Evolutionary conservation across 2,888 invertebrate genomes (phyloP).

Genomic region (Petrolisthes manimaculis): DNA sequence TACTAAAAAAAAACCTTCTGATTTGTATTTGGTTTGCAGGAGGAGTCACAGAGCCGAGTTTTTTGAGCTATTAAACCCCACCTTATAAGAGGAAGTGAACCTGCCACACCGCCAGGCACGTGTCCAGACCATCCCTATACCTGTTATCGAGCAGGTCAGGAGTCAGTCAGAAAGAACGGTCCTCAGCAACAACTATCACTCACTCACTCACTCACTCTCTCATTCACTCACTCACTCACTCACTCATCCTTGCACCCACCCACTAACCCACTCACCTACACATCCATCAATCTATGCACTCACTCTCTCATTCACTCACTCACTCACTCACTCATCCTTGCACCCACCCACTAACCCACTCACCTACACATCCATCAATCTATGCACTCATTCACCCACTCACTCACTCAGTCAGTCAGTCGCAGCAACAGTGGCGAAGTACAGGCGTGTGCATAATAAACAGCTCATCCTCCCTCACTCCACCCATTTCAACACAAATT

Average conservation of each 20-base stretch:
- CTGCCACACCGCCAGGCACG: too few relatives aligned
- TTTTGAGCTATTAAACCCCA: too few relatives aligned
- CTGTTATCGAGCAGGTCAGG: too few relatives aligned
- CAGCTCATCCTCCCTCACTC: not conserved
- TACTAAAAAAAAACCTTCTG: too few relatives aligned
- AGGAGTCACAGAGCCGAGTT: too few relatives aligned
- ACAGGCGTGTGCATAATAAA: not conserved
- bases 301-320: not conserved
- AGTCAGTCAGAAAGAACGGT: too few relatives aligned
- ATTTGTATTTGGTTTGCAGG: too few relatives aligned
- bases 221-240: not conserved
- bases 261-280: not conserved
- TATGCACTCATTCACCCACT: not conserved
- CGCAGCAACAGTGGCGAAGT: not conserved
- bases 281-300: not conserved
- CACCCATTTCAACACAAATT: too few relatives aligned
- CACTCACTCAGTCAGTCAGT: not conserved
- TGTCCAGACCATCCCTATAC: too few relatives aligned
- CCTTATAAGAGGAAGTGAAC: too few relatives aligned
- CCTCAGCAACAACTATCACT: not conserved
- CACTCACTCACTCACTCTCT: not conserved
- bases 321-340: not conserved
- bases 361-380: not conserved
- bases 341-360: not conserved
- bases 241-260: not conserved